Evolutionary conservation across 2,797 vertebrate species (phyloP), one percentile per base, ranked within the genome.

Genomic region (Crenuchus spilurus): DNA sequence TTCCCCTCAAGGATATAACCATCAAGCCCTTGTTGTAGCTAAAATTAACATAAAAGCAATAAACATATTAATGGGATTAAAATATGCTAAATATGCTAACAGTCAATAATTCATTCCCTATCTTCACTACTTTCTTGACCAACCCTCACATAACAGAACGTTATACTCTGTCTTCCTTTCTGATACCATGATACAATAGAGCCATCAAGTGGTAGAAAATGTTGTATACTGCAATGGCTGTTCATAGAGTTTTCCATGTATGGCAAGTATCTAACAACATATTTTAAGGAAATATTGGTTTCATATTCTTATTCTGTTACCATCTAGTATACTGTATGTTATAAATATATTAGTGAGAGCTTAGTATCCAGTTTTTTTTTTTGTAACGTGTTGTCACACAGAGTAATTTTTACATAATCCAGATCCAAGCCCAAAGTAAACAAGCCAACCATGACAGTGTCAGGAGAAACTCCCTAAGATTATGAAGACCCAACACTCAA

Each of bases 161-260:
- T 31, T 58, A 14, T 55, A 22, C 16, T 7, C 1, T 57, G 51
- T 28, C 8, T 58, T 64, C 35, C 13, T 18, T 22, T 22, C 30
- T 37, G 61, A 28, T 22, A 4, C 28, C 6, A 22, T 70, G 75
- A 71, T 66, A 30, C 81, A 42, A 63, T 37, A 78, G 72, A 66
- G 81, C 78, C 81, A 82, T 78, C 81, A 78, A 75, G 75, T 80
- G 81, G 81, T 52, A 35, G 68, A 35, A 65, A 4, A 39, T 24
- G 51, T 13, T 63, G 37, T 26, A 26, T 2, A 9, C 31, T 63
- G 8, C 20, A 49, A n/a, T 66, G 22, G n/a, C 20, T 65, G 37
- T 14, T 54, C 28, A 9, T 64, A 24, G 14, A n/a, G 2, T 10
- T 30, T 30, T 42, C 10, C 13, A 7, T 22, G 3, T 1, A 37